Evolutionary conservation across 2,888 invertebrate species (phyloP), one percentile per base, ranked within the genome.

Genomic region (Volucella bombylans): DNA sequence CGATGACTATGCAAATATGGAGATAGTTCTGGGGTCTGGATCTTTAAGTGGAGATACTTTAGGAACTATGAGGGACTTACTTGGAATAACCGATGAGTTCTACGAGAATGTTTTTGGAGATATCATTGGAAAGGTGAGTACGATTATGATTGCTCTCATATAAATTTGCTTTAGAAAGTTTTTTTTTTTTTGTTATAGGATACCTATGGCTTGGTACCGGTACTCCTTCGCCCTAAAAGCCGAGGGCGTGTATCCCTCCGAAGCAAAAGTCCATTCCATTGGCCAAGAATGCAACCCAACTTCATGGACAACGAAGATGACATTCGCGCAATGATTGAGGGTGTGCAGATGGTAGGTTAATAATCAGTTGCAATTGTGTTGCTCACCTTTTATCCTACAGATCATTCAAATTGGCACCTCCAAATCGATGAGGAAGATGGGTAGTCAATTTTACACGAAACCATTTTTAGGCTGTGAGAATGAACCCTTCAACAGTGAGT

Each of bases 261-360:
- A 77, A 95, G 95, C 69, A 91, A 93, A 0, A 94, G 96, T 92
- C 96, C 97, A 0, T 92, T 94, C 31, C 94, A 95, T 68, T 94
- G 95, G 91, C 98, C 98, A 0, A 92, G 93, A 69, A 94, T 98
- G 89, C 93, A 96, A 62, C 95, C 96, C 0, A 97, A 98, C 92
- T 98, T 97, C 91, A 95, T 97, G 89, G 92, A 94, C 69, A 92
- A 95, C 88, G 93, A 93, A 4, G 93, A 94, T 39, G 98, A 98
- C 90, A 88, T 96, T n/a, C 91, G 92, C 18, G 94, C 94, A 6
- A 93, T 97, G 92, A 93, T 96, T 11, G 95, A 96, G 90, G 97
- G 96, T 50, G 93, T 96, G 45, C 94, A 95, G 89, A 92, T 95
- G 93, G 96, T 96, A 90, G 92, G 91, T 87, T 49, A 0, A 15